A percentile compares a stretch with the other conserved stretches of the same genome.
Conservation (phyloP, 2,888 invertebrate species). For the Cyclophora albipunctata region DNA sequence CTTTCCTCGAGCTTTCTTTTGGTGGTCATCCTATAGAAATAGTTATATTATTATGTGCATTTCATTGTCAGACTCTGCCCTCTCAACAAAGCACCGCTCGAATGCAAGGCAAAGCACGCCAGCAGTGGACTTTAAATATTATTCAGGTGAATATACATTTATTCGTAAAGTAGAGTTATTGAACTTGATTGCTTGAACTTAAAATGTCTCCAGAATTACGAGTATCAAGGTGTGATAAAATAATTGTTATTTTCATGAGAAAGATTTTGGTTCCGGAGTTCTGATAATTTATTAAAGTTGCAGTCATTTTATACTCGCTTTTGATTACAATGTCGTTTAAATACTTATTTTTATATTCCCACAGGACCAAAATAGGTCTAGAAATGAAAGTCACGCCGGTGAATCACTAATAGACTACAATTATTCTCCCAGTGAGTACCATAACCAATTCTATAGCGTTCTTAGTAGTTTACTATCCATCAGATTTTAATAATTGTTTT, state of each 20-base stretch:
- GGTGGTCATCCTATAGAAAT: no score
- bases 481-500: no score
- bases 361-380: conserved; percentile 51
- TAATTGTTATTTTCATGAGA: no score
- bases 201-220: no score
- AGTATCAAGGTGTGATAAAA: no score
- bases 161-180: not conserved
- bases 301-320: no score
- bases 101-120: conserved; percentile 46
- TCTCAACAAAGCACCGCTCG: conserved; percentile 37
- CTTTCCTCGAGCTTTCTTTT: no score
- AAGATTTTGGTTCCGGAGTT: no score
- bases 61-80: conserved; percentile 29
- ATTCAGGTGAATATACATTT: conserved; percentile 35
- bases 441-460: not conserved
- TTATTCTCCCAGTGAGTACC: conserved; percentile 50
- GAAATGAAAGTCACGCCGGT: conserved; percentile 50
- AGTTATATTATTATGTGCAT: no score
- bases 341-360: not conserved
- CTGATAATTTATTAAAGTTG: no score
- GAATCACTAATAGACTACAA: conserved; percentile 64
- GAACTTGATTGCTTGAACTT: no score
- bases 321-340: no score
- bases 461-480: not conserved
- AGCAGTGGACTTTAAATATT: conserved; percentile 63